Evolutionary conservation across 23 tunicate genomes (phyloP).

Genomic region (Styela clava): DNA sequence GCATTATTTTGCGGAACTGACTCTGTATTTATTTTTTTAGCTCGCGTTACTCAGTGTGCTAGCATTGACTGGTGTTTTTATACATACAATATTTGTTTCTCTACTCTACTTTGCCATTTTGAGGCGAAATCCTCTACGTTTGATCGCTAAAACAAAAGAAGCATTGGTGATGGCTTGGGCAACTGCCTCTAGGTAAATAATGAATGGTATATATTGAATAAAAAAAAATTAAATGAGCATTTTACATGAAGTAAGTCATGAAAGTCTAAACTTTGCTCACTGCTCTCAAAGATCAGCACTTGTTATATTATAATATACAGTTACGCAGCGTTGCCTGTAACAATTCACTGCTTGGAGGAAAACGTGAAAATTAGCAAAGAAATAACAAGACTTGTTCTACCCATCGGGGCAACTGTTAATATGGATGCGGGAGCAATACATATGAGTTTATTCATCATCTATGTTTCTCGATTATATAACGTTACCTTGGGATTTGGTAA

Average conservation of each 20-base stretch:
- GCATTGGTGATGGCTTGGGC: slow-evolving; percentile 1
- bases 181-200: slow-evolving; percentile 2
- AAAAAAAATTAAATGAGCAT: not conserved
- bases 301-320: too few species aligned
- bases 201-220: not conserved
- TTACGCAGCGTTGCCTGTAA: not conserved
- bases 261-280: too few species aligned
- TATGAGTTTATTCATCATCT: not conserved
- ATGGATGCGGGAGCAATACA: slow-evolving; percentile 10
- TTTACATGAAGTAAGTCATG: too few species aligned
- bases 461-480: not conserved
- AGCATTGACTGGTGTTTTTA: not conserved
- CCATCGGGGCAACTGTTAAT: slow-evolving; percentile 2
- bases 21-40: too few species aligned
- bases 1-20: too few species aligned
- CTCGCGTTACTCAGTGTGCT: not conserved
- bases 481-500: not conserved
- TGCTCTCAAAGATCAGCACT: too few species aligned
- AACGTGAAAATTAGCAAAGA: not conserved
- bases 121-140: not conserved
- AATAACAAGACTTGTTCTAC: not conserved
- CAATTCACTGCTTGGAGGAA: not conserved
- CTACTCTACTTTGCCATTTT: not conserved
- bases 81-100: not conserved
- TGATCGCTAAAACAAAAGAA: not conserved